These are phyloP conservation scores for Perizoma flavofasciatum DNA, from an alignment of 2,888 invertebrate genomes.

Conservation along the genomic window DNA sequence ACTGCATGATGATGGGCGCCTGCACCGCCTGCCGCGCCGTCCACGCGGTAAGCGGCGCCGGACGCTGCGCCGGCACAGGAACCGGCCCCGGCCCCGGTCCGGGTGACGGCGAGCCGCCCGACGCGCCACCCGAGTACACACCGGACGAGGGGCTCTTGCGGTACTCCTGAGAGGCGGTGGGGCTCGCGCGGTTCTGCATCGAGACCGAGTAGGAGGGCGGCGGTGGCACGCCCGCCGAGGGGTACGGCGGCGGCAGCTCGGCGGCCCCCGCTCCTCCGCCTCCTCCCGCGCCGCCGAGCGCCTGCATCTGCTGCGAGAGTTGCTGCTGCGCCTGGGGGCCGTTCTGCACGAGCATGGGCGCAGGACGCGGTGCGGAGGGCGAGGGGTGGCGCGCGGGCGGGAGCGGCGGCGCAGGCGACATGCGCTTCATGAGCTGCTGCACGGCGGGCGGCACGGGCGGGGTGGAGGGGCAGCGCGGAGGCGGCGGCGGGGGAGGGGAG, in stretches of 20 bases:
- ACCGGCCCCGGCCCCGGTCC: conserved; percentile 82
- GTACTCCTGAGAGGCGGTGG: conserved; percentile 92
- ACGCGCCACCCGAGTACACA: conserved; percentile 92
- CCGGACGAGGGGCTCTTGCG: conserved; percentile 94
- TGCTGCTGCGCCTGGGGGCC: conserved; percentile 93
- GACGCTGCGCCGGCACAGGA: conserved; percentile 78
- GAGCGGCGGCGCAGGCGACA: conserved; percentile 86
- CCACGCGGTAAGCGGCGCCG: conserved; percentile 91
- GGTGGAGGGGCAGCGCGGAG: conserved; percentile 88
- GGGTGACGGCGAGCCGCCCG: conserved; percentile 83
- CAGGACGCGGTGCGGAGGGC: conserved; percentile 85
- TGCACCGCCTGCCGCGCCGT: conserved; percentile 94
- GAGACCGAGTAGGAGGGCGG: conserved; percentile 94
- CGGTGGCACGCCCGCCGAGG: conserved; percentile 86
- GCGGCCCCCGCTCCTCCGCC: conserved; percentile 83
- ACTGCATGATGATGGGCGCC: conserved; percentile 98
- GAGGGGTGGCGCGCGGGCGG: conserved; percentile 88
- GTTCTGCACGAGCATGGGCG: conserved; percentile 92
- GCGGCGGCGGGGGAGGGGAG: conserved; percentile 90
- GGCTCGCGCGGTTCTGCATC: conserved; percentile 94
- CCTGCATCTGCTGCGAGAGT: conserved; percentile 94
- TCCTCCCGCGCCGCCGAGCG: conserved; percentile 84
- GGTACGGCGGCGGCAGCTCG: conserved; percentile 88
- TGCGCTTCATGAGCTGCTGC: conserved; percentile 83
- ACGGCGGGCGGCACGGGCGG: conserved; percentile 87